Base-by-base conservation (phyloP, 1,140 invertebrate genomes). In the Stegodyphus dumicola region DNA sequence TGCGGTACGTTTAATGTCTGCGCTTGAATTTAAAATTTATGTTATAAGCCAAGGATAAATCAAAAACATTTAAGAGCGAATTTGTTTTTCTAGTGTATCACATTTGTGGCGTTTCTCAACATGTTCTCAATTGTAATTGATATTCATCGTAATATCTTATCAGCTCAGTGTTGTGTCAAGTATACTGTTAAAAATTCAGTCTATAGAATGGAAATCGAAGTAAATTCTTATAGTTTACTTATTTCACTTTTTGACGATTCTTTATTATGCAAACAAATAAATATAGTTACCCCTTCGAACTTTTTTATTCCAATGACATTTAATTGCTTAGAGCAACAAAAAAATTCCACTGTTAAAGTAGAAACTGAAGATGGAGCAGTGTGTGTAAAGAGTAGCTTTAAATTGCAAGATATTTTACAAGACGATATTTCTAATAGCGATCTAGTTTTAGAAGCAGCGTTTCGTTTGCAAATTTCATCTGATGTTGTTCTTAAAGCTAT, bases 101-200 rank as follows among this genome's bases (percentile, higher is more conserved):
- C 33, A 33, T 33, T 33, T 33, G 33, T 33, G 3, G 3, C 33
- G 33, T 33, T 33, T 1, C n/a, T 67, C 7, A 18, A 15, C 11
- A 67, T 67, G 65, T 17, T 67, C 2, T 67, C 17, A 67, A 15
- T 67, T 67, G 2, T 18, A 7, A n/a, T 67, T 15, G 65, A 67
- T 67, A 18, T 67, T 17, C 65, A 67, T 67, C 13, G 17, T 7
- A 67, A 67, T 67, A 67, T 67, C n/a, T 67, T 67, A 17, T 67
- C 65, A 7, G 65, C 17, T n/a, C 65, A 67, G 5, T n/a, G 65
- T 67, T 67, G 7, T n/a, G 17, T 67, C n/a, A 9, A n/a, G n/a
- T 67, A n/a, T 67, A 67, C 13, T 17, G 15, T 15, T 60, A 11
- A 9, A 1, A 60, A 60, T 60, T 9, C 56, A 15, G 15, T 60